Percentiles rank a stretch among this genome's conserved stretches.
phyloP scores from a whole-genome alignment of 2,888 invertebrate genomes.

The Leucophenga maculata region DNA sequence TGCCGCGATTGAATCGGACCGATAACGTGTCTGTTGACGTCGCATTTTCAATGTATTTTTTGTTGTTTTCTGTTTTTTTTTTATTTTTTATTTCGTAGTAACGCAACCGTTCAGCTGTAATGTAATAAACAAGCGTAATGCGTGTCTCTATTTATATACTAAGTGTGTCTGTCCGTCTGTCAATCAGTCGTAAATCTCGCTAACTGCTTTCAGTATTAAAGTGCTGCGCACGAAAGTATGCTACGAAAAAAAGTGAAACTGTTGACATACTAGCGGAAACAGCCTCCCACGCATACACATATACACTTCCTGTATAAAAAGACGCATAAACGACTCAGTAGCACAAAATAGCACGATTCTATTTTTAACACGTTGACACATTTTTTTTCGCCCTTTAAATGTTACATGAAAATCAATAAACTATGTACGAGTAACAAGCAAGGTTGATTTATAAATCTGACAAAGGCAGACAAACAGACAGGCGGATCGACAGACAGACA shows the following conservation, averaged over 20 bases:
- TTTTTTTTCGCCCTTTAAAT: constrained; percentile 7
- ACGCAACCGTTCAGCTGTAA: no score
- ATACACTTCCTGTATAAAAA: constrained; percentile 8
- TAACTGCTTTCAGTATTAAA: background rate
- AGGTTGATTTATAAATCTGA: background rate
- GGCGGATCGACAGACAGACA: no score
- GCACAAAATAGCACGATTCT: constrained; percentile 10
- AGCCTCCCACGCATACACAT: constrained; percentile 9
- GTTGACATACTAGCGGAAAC: constrained; percentile 24
- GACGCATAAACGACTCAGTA: background rate
- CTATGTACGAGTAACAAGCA: background rate
- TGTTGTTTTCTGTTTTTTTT: background rate
- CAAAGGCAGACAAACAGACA: no score
- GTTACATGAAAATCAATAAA: constrained; percentile 22
- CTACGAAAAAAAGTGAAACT: background rate
- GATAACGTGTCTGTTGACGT: constrained; percentile 58
- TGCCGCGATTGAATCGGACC: constrained; percentile 56
- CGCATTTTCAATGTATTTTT: constrained; percentile 46
- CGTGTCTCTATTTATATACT: background rate
- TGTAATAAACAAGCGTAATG: background rate
- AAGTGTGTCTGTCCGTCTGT: background rate
- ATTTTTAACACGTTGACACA: constrained; percentile 19
- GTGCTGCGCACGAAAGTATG: constrained; percentile 4
- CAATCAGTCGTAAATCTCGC: no score
- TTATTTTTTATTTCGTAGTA: background rate